Evolutionary conservation across 2,888 invertebrate species (phyloP).

Genomic region (Lasioglossum calceatum): DNA sequence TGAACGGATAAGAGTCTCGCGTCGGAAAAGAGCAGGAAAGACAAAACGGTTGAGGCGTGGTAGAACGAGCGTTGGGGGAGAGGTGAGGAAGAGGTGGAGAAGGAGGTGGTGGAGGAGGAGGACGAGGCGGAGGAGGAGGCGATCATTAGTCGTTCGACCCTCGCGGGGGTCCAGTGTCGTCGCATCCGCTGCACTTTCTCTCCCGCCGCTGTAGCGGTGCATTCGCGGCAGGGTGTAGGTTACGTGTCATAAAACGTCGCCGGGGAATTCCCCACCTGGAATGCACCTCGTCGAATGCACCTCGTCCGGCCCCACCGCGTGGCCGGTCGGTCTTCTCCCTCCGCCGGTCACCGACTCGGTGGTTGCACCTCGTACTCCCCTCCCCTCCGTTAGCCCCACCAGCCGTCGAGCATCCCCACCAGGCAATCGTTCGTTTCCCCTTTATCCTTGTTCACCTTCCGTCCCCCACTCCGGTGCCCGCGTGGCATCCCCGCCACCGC

Average conservation of each 20-base stretch:
- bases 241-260: slow-evolving; percentile 66
- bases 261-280: slow-evolving; percentile 73
- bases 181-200: slow-evolving; percentile 77
- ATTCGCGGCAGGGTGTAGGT: slow-evolving; percentile 71
- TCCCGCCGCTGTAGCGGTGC: slow-evolving; percentile 61
- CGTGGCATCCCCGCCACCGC: slow-evolving; percentile 52
- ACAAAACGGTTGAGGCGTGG: slow-evolving; percentile 1
- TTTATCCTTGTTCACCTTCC: neutral
- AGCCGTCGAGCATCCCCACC: slow-evolving; percentile 33
- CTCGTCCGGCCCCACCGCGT: slow-evolving; percentile 67
- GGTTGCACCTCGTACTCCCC: slow-evolving; percentile 44
- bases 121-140: slow-evolving; percentile 25
- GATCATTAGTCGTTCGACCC: slow-evolving; percentile 73
- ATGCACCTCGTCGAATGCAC: slow-evolving; percentile 73
- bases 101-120: neutral
- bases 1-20: neutral
- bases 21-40: slow-evolving; percentile 25
- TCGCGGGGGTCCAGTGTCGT: slow-evolving; percentile 73
- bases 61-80: neutral
- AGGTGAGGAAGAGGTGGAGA: slow-evolving; percentile 14
- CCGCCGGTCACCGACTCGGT: slow-evolving; percentile 36
- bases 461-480: slow-evolving; percentile 1
- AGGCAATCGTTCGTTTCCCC: neutral
- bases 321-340: slow-evolving; percentile 34
- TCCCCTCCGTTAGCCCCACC: neutral